These are phyloP conservation scores for Amazona ochrocephala DNA, from an alignment of 2,797 vertebrate species.

Conservation along the genomic window DNA sequence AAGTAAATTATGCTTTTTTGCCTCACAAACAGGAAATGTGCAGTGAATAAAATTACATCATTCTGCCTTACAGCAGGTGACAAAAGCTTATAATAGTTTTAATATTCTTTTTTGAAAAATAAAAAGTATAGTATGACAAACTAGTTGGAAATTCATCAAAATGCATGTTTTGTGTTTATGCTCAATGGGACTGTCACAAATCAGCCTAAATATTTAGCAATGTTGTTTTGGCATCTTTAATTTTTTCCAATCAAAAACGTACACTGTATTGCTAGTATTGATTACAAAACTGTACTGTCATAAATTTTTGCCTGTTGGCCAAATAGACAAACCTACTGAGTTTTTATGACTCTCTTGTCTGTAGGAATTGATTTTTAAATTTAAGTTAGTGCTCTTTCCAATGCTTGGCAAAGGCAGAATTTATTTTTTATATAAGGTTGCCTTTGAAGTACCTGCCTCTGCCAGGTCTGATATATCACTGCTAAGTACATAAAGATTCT, in stretches of 20 bases:
- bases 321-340: constrained; percentile 38
- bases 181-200: constrained; percentile 61
- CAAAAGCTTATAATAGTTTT: constrained; percentile 76
- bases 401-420: constrained; percentile 54
- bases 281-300: constrained; percentile 62
- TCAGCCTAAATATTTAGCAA: constrained; percentile 58
- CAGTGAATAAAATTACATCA: constrained; percentile 77
- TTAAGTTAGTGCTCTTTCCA: constrained; percentile 58
- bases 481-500: constrained; percentile 59
- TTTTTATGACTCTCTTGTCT: constrained; percentile 63
- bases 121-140: constrained; percentile 56
- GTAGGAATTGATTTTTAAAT: constrained; percentile 56
- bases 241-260: constrained; percentile 63
- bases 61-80: constrained; percentile 77
- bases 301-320: constrained; percentile 61
- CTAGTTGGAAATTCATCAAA: constrained; percentile 70
- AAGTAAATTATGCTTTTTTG: constrained; percentile 78
- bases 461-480: constrained; percentile 66
- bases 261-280: constrained; percentile 60
- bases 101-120: constrained; percentile 72
- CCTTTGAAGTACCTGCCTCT: constrained; percentile 71
- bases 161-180: constrained; percentile 73
- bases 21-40: constrained; percentile 77
- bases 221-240: constrained; percentile 64
- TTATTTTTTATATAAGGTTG: constrained; percentile 71